phyloP scores from a whole-genome alignment of 2,797 vertebrate species.

The Geotrypetes seraphini region DNA sequence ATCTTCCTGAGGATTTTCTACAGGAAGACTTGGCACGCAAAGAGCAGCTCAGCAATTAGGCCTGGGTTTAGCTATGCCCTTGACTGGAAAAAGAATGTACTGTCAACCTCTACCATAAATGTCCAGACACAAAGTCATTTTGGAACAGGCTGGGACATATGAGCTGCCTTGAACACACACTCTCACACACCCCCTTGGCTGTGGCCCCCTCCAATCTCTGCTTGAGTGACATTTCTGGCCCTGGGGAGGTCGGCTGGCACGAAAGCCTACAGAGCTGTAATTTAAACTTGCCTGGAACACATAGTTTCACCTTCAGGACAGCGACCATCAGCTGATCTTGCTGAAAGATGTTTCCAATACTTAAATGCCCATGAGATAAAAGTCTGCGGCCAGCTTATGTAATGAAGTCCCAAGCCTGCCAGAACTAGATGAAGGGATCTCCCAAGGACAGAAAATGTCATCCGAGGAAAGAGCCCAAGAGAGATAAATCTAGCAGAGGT shows the following conservation, averaged over 20 bases:
- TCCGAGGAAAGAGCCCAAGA: no score
- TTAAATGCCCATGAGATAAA: neutral
- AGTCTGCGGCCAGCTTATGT: constrained; percentile 15
- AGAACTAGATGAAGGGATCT: constrained; percentile 10
- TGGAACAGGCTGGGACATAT: constrained; percentile 27
- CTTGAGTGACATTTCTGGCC: constrained; percentile 11
- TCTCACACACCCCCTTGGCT: constrained; percentile 5
- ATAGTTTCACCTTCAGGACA: constrained; percentile 9
- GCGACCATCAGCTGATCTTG: constrained; percentile 5
- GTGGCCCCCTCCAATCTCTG: constrained; percentile 6
- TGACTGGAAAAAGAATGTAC: constrained; percentile 32
- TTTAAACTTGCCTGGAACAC: constrained; percentile 4
- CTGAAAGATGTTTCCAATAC: neutral
- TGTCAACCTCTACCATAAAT: constrained; percentile 36
- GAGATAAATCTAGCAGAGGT: no score
- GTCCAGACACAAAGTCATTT: constrained; percentile 36
- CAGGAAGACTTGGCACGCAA: constrained; percentile 13
- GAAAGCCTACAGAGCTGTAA: constrained; percentile 2
- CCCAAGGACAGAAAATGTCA: constrained; percentile 1
- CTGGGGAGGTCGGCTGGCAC: constrained; percentile 11
- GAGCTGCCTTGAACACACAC: constrained; percentile 15
- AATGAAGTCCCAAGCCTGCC: neutral
- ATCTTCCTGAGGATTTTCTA: constrained; percentile 15
- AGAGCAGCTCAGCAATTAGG: constrained; percentile 19
- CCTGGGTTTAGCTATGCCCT: constrained; percentile 29